phyloP scores from a whole-genome alignment of 2,797 vertebrate genomes.

The Onychomys leucogaster region DNA sequence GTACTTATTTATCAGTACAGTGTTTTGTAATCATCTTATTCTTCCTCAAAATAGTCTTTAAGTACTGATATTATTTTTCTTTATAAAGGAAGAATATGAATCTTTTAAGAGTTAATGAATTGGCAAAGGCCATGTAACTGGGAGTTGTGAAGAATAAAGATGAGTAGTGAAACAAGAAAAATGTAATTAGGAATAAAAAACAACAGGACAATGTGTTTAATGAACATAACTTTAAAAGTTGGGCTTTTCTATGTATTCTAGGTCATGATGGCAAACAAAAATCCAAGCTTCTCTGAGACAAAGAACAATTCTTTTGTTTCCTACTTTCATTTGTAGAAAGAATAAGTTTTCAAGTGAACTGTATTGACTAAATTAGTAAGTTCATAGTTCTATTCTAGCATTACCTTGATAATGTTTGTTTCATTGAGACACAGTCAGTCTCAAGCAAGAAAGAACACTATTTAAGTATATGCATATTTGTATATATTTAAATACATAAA shows the following conservation, averaged over 20 bases:
- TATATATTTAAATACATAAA: not conserved
- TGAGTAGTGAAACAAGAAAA: not conserved
- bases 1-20: not conserved
- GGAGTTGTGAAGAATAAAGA: not conserved
- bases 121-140: not conserved
- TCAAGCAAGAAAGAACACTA: not conserved
- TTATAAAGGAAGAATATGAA: conserved; percentile 18
- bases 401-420: not conserved
- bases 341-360: not conserved
- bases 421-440: not conserved
- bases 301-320: not conserved
- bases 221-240: not conserved
- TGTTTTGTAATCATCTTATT: conserved; percentile 18
- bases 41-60: conserved; percentile 16
- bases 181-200: not conserved
- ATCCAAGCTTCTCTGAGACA: not conserved
- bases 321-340: not conserved
- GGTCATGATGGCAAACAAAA: not conserved
- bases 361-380: not conserved
- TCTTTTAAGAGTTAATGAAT: not conserved
- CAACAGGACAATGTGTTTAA: not conserved
- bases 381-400: not conserved
- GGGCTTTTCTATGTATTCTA: not conserved
- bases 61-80: not conserved
- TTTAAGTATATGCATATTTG: not conserved